phyloP scores from a whole-genome alignment of 1,140 invertebrate genomes.

The Rhizoglyphus robini region DNA sequence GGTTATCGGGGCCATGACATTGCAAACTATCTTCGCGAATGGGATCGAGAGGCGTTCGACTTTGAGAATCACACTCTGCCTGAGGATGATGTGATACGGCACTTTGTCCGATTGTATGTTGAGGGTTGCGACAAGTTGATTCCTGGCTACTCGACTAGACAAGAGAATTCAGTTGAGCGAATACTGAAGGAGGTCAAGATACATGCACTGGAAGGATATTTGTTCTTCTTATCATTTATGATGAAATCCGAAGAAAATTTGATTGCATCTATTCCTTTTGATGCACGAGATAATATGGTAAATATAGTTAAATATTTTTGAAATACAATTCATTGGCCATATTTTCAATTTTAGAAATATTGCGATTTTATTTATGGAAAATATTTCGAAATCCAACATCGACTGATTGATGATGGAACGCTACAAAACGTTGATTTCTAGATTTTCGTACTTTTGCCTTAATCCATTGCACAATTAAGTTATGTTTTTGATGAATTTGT shows the following conservation, averaged over 20 bases:
- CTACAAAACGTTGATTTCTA: too few species aligned
- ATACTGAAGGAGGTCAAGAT: background rate
- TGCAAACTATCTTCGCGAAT: too few species aligned
- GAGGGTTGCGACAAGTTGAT: background rate
- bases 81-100: background rate
- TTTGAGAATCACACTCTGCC: background rate
- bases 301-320: too few species aligned
- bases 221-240: background rate
- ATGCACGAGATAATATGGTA: background rate
- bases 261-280: background rate
- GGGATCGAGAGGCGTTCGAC: background rate
- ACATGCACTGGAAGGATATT: background rate
- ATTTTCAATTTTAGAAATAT: too few species aligned
- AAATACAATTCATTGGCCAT: too few species aligned
- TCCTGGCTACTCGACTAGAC: background rate
- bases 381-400: too few species aligned
- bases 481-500: too few species aligned
- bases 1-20: background rate
- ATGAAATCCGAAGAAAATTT: background rate
- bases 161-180: background rate
- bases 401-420: too few species aligned
- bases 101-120: background rate
- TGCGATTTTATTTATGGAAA: too few species aligned
- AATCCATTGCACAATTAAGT: too few species aligned
- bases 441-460: too few species aligned